A percentile compares a stretch with the other conserved stretches of the same genome.
Evolutionary conservation across 2,888 invertebrate species (phyloP).

Genomic region (Noctua pronuba): DNA sequence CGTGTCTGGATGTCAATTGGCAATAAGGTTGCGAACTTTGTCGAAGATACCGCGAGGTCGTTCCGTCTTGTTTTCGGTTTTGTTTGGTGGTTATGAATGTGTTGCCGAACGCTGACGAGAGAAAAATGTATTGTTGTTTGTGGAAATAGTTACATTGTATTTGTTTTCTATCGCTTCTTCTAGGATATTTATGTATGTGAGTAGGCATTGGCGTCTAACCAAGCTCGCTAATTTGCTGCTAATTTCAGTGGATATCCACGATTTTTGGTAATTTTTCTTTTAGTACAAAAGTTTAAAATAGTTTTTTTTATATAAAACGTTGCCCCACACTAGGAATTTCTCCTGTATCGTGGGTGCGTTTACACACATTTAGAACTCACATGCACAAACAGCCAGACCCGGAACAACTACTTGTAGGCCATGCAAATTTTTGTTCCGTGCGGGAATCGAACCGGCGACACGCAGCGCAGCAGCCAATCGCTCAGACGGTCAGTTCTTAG

Average conservation of each 20-base stretch:
- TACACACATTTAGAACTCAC: no score
- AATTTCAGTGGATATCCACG: not conserved
- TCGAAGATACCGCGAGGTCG: conserved; percentile 71
- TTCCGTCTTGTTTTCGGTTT: conserved; percentile 78
- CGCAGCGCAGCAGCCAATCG: no score
- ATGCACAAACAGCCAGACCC: no score
- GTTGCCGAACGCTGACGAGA: conserved; percentile 70
- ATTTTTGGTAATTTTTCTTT: not conserved
- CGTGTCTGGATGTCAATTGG: conserved; percentile 89
- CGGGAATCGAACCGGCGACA: no score
- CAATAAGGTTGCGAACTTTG: conserved; percentile 85
- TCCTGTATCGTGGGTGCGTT: no score
- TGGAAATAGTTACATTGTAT: conserved; percentile 1
- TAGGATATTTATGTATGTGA: not conserved
- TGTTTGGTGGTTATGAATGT: conserved; percentile 74
- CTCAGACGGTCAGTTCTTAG: no score
- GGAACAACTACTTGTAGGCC: no score
- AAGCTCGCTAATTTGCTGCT: no score
- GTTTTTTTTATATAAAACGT: no score
- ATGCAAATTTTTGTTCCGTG: no score
- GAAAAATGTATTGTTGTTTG: conserved; percentile 67
- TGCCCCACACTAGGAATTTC: no score
- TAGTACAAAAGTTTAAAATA: not conserved
- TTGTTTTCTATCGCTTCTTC: not conserved
- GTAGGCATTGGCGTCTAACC: no score